phyloP scores from a whole-genome alignment of 1,140 invertebrate genomes.

The Oreohelix idahoensis region DNA sequence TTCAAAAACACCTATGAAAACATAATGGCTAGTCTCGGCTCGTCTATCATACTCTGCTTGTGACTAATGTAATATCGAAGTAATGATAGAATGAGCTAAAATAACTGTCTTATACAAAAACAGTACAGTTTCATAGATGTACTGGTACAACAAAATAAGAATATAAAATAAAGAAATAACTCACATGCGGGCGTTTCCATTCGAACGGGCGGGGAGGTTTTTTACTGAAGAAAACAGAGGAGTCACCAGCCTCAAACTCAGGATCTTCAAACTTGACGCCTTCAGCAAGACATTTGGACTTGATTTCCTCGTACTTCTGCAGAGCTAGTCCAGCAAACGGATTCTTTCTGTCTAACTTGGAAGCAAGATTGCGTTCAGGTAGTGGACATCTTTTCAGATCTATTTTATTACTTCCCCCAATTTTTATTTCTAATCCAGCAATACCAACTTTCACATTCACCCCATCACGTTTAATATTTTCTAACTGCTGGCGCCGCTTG shows the following conservation, averaged over 20 bases:
- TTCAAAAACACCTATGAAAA: no score
- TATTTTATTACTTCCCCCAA: no score
- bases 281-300: conserved; percentile 58
- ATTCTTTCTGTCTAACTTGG: conserved; percentile 42
- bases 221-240: conserved; percentile 68
- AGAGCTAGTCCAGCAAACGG: conserved; percentile 59
- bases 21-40: no score
- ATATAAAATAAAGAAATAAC: no score
- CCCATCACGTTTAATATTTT: neutral
- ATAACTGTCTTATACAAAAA: no score
- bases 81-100: no score
- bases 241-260: conserved; percentile 66
- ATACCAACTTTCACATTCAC: neutral
- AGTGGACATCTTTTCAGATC: neutral
- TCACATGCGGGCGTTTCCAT: conserved; percentile 69
- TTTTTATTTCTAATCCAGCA: no score
- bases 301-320: conserved; percentile 67
- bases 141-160: no score
- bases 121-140: no score
- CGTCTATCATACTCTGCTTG: no score
- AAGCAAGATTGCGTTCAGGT: neutral
- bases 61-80: no score
- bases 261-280: conserved; percentile 70
- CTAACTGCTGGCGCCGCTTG: neutral
- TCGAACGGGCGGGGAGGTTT: conserved; percentile 65